These are phyloP conservation scores for Leptinotarsa rubiginosa DNA, from an alignment of 2,888 invertebrate species.

Conservation along the genomic window DNA sequence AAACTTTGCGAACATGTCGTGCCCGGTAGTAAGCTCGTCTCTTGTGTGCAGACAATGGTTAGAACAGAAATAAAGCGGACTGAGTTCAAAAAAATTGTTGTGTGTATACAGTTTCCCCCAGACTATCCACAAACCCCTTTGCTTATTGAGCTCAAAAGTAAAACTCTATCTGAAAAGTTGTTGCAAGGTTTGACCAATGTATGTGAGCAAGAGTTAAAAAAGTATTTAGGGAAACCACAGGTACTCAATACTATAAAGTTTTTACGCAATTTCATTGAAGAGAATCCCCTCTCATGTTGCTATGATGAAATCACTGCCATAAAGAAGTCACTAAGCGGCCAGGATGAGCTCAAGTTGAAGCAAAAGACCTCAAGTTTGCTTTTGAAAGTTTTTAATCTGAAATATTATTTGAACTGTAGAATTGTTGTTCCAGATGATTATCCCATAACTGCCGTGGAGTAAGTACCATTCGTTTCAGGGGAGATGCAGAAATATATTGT, in stretches of 20 bases:
- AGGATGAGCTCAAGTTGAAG: slow-evolving; percentile 74
- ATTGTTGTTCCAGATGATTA: slow-evolving; percentile 75
- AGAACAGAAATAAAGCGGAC: slow-evolving; percentile 77
- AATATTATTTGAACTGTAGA: slow-evolving; percentile 73
- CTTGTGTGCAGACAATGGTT: slow-evolving; percentile 75
- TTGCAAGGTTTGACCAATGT: slow-evolving; percentile 72
- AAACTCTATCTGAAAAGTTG: slow-evolving; percentile 74
- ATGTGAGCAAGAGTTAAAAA: slow-evolving; percentile 73
- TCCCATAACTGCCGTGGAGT: slow-evolving; percentile 70
- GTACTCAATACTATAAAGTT: slow-evolving; percentile 72
- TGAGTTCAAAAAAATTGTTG: slow-evolving; percentile 72
- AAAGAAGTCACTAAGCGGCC: slow-evolving; percentile 67
- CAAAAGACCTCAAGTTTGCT: slow-evolving; percentile 74
- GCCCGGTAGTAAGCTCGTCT: slow-evolving; percentile 73
- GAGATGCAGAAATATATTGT: background rate
- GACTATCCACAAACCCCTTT: slow-evolving; percentile 73
- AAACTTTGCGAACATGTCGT: slow-evolving; percentile 74
- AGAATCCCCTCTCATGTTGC: slow-evolving; percentile 79
- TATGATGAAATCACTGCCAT: slow-evolving; percentile 77
- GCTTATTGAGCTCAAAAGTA: slow-evolving; percentile 78
- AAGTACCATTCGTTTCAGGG: slow-evolving; percentile 48
- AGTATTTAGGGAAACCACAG: slow-evolving; percentile 72
- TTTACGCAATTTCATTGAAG: slow-evolving; percentile 74
- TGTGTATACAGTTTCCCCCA: slow-evolving; percentile 75
- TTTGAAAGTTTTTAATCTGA: slow-evolving; percentile 70